Percentiles rank a stretch among this genome's conserved stretches.
These are phyloP conservation scores for Rhopalosiphum padi DNA, from an alignment of 1,140 invertebrate species.

Conservation along the genomic window DNA sequence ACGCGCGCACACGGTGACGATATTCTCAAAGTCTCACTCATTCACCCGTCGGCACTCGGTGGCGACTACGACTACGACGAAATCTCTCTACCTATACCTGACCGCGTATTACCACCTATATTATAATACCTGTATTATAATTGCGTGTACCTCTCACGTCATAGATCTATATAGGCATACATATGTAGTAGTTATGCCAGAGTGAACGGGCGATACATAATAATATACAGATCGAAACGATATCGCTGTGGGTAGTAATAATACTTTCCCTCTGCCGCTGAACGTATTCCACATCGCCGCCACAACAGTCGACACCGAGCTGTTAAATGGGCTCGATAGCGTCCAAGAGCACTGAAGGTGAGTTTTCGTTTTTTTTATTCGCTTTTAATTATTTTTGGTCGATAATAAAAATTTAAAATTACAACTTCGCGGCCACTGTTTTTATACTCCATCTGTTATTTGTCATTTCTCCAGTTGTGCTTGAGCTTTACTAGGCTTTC, in stretches of 20 bases:
- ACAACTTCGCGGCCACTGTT: neutral
- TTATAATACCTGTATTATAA: neutral
- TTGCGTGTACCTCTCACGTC: neutral
- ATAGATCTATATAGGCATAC: neutral
- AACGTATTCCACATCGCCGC: neutral
- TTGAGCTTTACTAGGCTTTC: neutral
- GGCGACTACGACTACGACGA: neutral
- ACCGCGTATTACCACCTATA: no score
- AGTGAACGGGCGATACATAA: constrained; percentile 37
- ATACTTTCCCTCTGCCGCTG: neutral
- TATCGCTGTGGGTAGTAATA: neutral
- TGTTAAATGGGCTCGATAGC: constrained; percentile 50
- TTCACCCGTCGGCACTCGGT: neutral
- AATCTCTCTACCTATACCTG: neutral
- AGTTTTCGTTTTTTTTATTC: neutral
- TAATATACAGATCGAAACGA: neutral
- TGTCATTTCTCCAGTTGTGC: neutral
- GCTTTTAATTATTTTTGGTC: neutral
- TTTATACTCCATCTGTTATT: neutral
- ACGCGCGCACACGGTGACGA: neutral
- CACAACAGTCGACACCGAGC: neutral
- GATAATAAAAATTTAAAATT: neutral
- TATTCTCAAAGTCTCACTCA: neutral
- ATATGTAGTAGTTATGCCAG: neutral
- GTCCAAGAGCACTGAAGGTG: constrained; percentile 32